A percentile compares a stretch with the other conserved stretches of the same genome.
Conservation (phyloP, 2,113 vertebrate species). For the Rutilus rutilus region DNA sequence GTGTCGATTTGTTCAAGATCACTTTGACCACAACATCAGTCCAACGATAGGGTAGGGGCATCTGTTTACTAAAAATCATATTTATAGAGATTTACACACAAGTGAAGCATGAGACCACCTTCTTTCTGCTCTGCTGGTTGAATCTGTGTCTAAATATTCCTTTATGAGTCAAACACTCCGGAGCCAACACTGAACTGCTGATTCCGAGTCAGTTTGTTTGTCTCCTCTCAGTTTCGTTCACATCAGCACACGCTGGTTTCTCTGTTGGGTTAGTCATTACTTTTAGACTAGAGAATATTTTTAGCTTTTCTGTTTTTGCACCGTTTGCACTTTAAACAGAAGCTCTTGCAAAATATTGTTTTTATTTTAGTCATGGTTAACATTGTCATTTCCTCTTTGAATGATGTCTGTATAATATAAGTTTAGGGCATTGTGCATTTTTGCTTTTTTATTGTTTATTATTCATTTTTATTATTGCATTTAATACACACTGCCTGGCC, state of each 20-base stretch:
- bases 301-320: background rate
- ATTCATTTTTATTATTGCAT: too few species aligned
- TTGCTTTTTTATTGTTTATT: too few species aligned
- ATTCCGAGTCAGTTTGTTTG: conserved; percentile 4
- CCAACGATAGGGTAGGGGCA: conserved; percentile 95
- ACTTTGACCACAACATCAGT: conserved; percentile 97
- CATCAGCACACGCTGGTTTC: conserved; percentile 34
- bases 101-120: background rate
- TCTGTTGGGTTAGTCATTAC: background rate
- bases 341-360: conserved; percentile 1
- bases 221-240: conserved; percentile 32
- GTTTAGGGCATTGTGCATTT: too few species aligned
- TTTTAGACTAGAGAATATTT: background rate
- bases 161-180: conserved; percentile 35
- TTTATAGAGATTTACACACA: background rate
- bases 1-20: conserved; percentile 95
- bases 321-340: background rate
- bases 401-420: background rate
- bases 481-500: too few species aligned
- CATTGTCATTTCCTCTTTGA: background rate
- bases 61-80: background rate
- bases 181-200: background rate
- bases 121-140: background rate
- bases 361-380: background rate
- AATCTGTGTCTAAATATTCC: conserved; percentile 14